These are phyloP conservation scores for Catagonus wagneri DNA, from an alignment of 2,113 vertebrate genomes.

Conservation along the genomic window DNA sequence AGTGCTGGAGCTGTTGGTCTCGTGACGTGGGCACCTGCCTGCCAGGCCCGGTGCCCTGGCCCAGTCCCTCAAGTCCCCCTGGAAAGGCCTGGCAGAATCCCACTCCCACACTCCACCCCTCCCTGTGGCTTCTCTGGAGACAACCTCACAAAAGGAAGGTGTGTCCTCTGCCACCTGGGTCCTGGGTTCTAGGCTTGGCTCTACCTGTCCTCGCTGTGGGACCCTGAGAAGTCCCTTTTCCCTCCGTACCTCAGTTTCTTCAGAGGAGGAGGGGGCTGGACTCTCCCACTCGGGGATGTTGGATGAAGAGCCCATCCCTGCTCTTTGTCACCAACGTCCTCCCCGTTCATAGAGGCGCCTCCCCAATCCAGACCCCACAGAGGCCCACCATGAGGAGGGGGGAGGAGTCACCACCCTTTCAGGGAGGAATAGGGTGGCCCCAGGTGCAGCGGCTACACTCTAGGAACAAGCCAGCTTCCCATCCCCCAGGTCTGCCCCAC, in stretches of 20 bases:
- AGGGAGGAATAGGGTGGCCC: not conserved
- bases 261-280: not conserved
- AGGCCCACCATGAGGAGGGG: not conserved
- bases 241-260: not conserved
- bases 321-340: not conserved
- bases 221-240: not conserved
- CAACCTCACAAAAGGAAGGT: not conserved
- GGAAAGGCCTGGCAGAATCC: not conserved
- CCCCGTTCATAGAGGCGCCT: not conserved
- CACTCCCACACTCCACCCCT: not conserved
- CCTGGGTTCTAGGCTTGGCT: not conserved
- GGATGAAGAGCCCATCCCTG: not conserved
- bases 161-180: not conserved
- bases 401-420: not conserved
- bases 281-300: not conserved
- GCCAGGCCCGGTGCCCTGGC: constrained; percentile 60
- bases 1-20: constrained; percentile 71
- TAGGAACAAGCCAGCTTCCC: not conserved
- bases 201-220: not conserved
- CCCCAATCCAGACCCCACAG: not conserved
- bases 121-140: not conserved
- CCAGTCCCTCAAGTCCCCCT: not conserved
- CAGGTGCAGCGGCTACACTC: not conserved
- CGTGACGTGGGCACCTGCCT: constrained; percentile 83
- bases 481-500: not conserved